Evolutionary conservation across 2,888 invertebrate species (phyloP), one percentile per base, ranked within the genome.

Genomic region (Thymelicus sylvestris): DNA sequence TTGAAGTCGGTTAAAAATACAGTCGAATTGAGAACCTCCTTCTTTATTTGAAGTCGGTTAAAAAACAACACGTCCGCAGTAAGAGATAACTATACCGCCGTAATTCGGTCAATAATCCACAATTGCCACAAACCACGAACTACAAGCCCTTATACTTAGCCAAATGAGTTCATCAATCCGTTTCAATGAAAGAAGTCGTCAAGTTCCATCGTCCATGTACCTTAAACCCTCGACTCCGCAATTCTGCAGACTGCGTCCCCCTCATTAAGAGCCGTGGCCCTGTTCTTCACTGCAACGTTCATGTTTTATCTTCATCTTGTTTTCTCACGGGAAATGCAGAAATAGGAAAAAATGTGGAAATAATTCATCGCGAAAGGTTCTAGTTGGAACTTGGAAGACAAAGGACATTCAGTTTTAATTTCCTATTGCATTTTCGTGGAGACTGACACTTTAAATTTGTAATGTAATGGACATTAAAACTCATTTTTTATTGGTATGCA

Each of bases 251-350:
- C 6, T 8, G 39, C 59, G 38, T 59, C 59, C 10, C 3, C 55
- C 55, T 59, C 59, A 59, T 59, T 59, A 59, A 59, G 59, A 59
- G 39, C 5, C 2, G 38, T 59, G 59, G 5, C 38, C 13, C 59
- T 59, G 39, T 38, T 57, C 31, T 59, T 38, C 50, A 12, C 38
- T n/a, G 39, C 59, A 8, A 38, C 59, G 59, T 59, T 59, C 59
- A 38, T 59, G 59, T 31, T 59, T 38, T 59, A 59, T 59, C 59
- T 59, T 4, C 59, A 59, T 59, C 59, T 57, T 39, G 39, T 59
- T 38, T 59, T 59, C 39, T 39, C 59, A 38, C 59, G 59, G 59
- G 38, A 59, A 59, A 59, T 59, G 55, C 55, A 55, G 24, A 55
- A 55, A 24, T 24, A 55, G 55, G 24, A 19, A 55, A 55, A 55